Percentiles rank a stretch among this genome's conserved stretches.
These are phyloP conservation scores for Drosophila flavopinicola DNA, from an alignment of 2,888 invertebrate species.

Conservation along the genomic window DNA sequence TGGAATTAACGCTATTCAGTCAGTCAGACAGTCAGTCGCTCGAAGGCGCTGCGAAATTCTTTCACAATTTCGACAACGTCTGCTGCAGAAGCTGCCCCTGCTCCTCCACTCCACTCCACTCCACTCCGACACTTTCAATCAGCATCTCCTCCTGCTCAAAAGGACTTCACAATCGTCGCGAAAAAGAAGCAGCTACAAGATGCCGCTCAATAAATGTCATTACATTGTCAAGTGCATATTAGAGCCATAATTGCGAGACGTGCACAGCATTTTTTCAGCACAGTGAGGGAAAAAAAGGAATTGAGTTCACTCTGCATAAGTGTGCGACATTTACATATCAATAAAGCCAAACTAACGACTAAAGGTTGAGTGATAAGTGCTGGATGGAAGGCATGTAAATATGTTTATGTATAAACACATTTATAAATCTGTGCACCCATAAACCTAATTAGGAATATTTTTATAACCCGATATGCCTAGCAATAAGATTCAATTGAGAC, in stretches of 20 bases:
- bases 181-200: slow-evolving; percentile 11
- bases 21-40: too few species aligned
- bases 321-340: slow-evolving; percentile 55
- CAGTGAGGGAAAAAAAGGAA: slow-evolving; percentile 5
- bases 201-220: slow-evolving; percentile 74
- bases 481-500: too few species aligned
- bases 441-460: too few species aligned
- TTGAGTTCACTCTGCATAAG: slow-evolving; percentile 43
- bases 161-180: slow-evolving; percentile 30
- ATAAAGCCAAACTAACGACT: slow-evolving; percentile 46
- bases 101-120: neutral
- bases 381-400: too few species aligned
- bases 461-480: too few species aligned
- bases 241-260: slow-evolving; percentile 76
- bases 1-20: slow-evolving; percentile 69
- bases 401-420: too few species aligned
- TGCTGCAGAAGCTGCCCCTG: slow-evolving; percentile 29
- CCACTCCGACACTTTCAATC: slow-evolving; percentile 65
- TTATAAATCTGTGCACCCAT: too few species aligned
- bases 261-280: slow-evolving; percentile 61
- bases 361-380: neutral
- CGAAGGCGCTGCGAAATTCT: slow-evolving; percentile 48
- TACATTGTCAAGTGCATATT: slow-evolving; percentile 79
- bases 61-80: slow-evolving; percentile 60
- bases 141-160: slow-evolving; percentile 21